A percentile compares a stretch with the other conserved stretches of the same genome.
phyloP scores from a whole-genome alignment of 1,140 invertebrate species.

The Drosophila elegans region DNA sequence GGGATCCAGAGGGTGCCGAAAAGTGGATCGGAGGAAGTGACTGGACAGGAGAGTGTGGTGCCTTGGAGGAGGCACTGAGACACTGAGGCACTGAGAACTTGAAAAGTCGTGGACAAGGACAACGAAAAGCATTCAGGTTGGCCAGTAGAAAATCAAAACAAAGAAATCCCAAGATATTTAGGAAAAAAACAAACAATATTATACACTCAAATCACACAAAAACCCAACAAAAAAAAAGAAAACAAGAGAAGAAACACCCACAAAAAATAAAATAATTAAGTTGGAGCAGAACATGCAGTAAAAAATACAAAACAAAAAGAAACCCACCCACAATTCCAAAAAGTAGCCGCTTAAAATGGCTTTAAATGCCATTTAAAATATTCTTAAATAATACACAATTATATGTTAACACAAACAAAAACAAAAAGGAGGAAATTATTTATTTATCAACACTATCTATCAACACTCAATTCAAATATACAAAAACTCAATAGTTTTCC shows the following conservation, averaged over 20 bases:
- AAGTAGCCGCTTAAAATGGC: no score
- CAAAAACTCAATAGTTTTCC: neutral
- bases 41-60: conserved; percentile 19
- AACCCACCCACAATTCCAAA: neutral
- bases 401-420: no score
- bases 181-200: neutral
- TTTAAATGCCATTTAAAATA: no score
- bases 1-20: conserved; percentile 13
- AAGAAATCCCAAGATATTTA: neutral
- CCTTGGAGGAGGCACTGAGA: conserved; percentile 29
- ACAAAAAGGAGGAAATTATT: no score
- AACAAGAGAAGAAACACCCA: neutral
- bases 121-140: conserved; percentile 68
- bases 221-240: neutral
- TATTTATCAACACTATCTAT: no score
- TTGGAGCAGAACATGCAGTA: neutral
- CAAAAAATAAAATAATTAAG: neutral
- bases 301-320: neutral
- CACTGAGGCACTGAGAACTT: conserved; percentile 50
- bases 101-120: conserved; percentile 63
- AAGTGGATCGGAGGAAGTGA: conserved; percentile 5
- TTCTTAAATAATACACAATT: no score
- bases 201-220: neutral
- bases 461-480: neutral
- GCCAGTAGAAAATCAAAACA: conserved; percentile 17